Evolutionary conservation across 2,113 vertebrate species (phyloP).

Genomic region (Callorhinus ursinus): DNA sequence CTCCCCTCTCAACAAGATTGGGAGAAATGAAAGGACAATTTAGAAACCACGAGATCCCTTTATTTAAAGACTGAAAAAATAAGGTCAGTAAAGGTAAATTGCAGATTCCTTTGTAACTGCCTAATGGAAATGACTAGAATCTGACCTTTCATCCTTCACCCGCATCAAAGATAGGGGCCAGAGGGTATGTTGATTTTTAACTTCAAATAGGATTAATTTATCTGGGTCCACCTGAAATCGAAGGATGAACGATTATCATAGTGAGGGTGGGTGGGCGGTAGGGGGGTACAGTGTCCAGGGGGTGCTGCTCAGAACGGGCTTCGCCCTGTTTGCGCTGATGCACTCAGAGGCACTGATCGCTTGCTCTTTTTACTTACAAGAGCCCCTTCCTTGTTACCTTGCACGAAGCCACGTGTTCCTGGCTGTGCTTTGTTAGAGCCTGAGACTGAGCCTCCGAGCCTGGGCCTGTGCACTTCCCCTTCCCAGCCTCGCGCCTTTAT

Average conservation of each 20-base stretch:
- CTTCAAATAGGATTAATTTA: neutral
- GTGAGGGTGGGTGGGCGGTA: rapidly evolving
- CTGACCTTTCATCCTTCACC: constrained; percentile 19
- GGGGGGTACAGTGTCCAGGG: rapidly evolving
- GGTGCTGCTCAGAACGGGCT: neutral
- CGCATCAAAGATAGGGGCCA: neutral
- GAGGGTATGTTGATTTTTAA: neutral
- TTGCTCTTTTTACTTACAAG: rapidly evolving
- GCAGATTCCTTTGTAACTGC: neutral
- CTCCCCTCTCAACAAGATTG: neutral
- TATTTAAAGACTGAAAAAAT: constrained; percentile 33
- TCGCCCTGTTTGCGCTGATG: rapidly evolving
- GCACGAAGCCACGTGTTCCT: rapidly evolving
- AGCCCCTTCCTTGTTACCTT: rapidly evolving
- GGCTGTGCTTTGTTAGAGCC: neutral
- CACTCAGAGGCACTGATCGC: rapidly evolving
- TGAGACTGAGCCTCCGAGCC: rapidly evolving
- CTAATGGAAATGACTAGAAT: neutral
- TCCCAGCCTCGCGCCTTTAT: rapidly evolving
- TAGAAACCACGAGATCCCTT: neutral
- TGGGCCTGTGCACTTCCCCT: rapidly evolving
- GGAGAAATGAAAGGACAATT: neutral
- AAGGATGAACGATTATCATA: neutral
- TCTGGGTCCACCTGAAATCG: neutral
- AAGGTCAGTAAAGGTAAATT: neutral